Evolutionary conservation across 2,113 vertebrate species (phyloP), one percentile per base, ranked within the genome.

Genomic region (Paedocypris sp.): DNA sequence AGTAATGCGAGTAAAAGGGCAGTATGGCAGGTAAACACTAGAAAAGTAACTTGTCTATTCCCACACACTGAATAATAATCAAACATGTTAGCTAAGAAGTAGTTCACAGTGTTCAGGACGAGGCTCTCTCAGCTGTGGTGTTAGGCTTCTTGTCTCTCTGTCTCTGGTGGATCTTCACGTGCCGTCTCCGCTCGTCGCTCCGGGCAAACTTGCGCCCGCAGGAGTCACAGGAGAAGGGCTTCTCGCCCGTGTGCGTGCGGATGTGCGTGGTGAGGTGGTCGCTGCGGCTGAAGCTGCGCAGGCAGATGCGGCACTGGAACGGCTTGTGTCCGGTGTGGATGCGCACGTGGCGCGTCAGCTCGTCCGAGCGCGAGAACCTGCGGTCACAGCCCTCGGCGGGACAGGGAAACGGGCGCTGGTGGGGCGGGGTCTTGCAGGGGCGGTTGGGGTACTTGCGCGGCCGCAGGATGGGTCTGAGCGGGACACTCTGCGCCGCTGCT

Each of bases 201-300:
- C 94, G 75, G 49, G 94, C 94, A 53, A 97, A 97, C 77, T 92
- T 95, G 15, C 92, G 79, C 46, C 91, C 92, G 13, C 93, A 97
- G 80, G 88, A 90, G 68, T 97, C 93, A 74, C 93, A 97, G 60
- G 92, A 90, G 58, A 96, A 95, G 38, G 93, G 93, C 66, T 97
- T 97, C 79, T 97, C 93, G 0, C 93, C 93, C 0, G 93, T 97
- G 86, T 97, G 93, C 4, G 93, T 95, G 60, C 93, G 93, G 59
- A 94, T 94, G 77, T 97, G 93, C 5, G 93, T 93, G 73, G 91
- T 93, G 49, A 95, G 86, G 77, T 96, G 91, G 81, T 94, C 91
- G 60, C 91, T 94, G 25, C 91, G 89, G 82, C 92, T 92, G 81
- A 96, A 96, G 83, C 78, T 90, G 45, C 91, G 73, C 90, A 92